Percentiles rank a stretch among this genome's conserved stretches.
These are phyloP conservation scores for Eilema griseolum DNA, from an alignment of 2,888 invertebrate species.

Conservation along the genomic window DNA sequence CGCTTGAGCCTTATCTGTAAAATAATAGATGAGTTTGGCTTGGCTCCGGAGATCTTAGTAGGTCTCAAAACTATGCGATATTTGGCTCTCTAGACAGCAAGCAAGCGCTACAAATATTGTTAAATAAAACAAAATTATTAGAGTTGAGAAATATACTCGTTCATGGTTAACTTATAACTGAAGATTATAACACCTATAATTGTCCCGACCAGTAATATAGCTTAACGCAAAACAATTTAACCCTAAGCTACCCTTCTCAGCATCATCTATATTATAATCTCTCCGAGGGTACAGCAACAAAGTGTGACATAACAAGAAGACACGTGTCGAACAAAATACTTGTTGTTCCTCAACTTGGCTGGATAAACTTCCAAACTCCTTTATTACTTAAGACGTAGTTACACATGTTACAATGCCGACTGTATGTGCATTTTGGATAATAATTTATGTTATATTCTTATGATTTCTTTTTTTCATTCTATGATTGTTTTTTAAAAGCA, in stretches of 20 bases:
- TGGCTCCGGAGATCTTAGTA: background rate
- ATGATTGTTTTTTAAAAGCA: no score
- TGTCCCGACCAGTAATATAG: background rate
- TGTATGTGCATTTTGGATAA: background rate
- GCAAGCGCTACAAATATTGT: background rate
- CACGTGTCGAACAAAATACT: conserved; percentile 50
- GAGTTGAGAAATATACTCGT: background rate
- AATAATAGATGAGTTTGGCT: background rate
- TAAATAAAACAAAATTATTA: background rate
- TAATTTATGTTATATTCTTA: background rate
- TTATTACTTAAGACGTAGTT: conserved; percentile 31
- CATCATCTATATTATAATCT: conserved; percentile 27
- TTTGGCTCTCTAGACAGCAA: background rate
- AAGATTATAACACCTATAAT: conserved; percentile 4
- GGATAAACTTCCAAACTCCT: conserved; percentile 47
- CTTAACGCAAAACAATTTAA: conserved; percentile 8
- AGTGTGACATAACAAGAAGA: conserved; percentile 43
- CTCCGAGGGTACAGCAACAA: conserved; percentile 24
- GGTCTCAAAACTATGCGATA: no score
- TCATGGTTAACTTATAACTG: background rate
- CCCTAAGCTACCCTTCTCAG: conserved; percentile 7
- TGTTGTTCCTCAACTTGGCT: conserved; percentile 38
- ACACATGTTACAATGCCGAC: background rate
- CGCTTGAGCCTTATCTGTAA: background rate
- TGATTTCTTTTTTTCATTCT: background rate